Evolutionary conservation across 2,797 vertebrate species (phyloP).

Genomic region (Sebastiscus albofasciatus): DNA sequence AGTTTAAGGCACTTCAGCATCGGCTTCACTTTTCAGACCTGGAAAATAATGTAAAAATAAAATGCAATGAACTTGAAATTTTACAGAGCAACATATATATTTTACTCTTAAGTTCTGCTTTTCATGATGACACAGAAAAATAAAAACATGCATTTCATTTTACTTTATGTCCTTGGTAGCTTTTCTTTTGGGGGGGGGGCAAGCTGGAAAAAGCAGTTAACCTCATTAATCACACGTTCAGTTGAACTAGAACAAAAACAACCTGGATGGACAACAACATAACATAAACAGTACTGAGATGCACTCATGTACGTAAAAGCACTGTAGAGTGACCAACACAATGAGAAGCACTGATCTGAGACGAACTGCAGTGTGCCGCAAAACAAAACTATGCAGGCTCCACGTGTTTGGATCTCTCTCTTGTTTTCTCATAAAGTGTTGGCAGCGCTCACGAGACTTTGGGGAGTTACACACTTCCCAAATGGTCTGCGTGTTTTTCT

Average conservation of each 20-base stretch:
- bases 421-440: slow-evolving; percentile 13
- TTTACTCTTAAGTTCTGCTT: neutral
- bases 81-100: neutral
- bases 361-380: neutral
- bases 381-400: slow-evolving; percentile 4
- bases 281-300: neutral
- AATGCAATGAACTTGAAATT: neutral
- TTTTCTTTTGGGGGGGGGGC: neutral
- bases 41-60: neutral
- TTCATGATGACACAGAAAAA: neutral
- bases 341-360: slow-evolving; percentile 37
- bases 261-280: neutral
- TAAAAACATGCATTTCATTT: neutral
- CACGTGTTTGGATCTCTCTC: neutral
- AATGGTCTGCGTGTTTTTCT: slow-evolving; percentile 12
- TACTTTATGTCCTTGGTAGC: neutral
- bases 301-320: neutral
- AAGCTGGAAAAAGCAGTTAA: neutral
- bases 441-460: slow-evolving; percentile 20
- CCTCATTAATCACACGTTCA: slow-evolving; percentile 23
- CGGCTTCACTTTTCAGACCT: too few species aligned
- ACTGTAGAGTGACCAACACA: slow-evolving; percentile 3
- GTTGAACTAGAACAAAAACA: slow-evolving; percentile 25
- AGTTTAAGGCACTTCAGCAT: too few species aligned
- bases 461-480: slow-evolving; percentile 27